Evolutionary conservation across 92 coral and sea anemone genomes (phyloP).

Genomic region (Parazoanthus swiftii): DNA sequence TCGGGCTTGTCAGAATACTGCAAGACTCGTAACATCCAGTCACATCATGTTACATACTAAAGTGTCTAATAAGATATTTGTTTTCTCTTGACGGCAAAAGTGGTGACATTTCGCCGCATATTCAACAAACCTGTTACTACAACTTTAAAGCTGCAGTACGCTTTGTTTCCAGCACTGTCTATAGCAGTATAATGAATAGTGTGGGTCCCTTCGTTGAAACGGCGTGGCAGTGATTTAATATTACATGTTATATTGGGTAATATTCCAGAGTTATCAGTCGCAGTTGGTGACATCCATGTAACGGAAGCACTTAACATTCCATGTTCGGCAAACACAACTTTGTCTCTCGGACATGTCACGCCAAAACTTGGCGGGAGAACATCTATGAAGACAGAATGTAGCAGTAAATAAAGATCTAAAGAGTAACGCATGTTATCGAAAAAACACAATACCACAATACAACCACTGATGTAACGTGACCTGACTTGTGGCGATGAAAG

Average conservation of each 20-base stretch:
- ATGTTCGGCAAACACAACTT: not conserved
- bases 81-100: not conserved
- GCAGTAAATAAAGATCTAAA: not conserved
- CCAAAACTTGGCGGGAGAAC: not conserved
- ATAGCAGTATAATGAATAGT: not conserved
- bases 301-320: not conserved
- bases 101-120: not conserved
- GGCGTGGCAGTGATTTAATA: slow-evolving; percentile 4
- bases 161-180: not conserved
- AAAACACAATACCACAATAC: not conserved
- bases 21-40: too few species aligned
- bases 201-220: not conserved
- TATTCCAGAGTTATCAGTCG: slow-evolving; percentile 15
- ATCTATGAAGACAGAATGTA: not conserved
- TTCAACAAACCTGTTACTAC: not conserved
- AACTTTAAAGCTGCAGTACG: not conserved
- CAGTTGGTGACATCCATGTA: not conserved
- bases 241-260: slow-evolving; percentile 5
- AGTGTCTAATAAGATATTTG: too few species aligned
- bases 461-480: too few species aligned
- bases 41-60: too few species aligned
- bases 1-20: too few species aligned
- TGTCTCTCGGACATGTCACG: not conserved
- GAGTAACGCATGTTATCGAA: not conserved
- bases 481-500: too few species aligned